These are phyloP conservation scores for Nannospalax galili DNA, from an alignment of 2,113 vertebrate species.

Conservation along the genomic window DNA sequence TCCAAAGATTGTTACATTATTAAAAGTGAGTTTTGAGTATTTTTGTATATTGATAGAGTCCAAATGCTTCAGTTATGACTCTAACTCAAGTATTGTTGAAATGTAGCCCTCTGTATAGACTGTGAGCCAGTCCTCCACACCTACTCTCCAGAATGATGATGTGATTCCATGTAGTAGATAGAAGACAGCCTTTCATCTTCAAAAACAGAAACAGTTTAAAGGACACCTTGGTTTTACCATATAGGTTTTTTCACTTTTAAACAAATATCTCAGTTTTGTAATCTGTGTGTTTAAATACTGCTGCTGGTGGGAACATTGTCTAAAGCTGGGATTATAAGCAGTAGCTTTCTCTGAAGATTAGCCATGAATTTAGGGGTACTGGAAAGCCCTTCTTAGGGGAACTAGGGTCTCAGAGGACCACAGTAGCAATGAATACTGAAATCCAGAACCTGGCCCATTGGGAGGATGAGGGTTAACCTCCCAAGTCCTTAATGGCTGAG, in stretches of 20 bases:
- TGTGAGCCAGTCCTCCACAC: constrained; percentile 65
- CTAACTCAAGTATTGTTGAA: constrained; percentile 81
- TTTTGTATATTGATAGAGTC: constrained; percentile 82
- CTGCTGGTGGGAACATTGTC: background rate
- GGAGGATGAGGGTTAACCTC: constrained; percentile 14
- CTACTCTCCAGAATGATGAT: constrained; percentile 67
- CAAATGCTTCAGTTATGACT: constrained; percentile 84
- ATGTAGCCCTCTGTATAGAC: constrained; percentile 77
- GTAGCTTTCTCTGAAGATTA: constrained; percentile 40
- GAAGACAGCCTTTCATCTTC: background rate
- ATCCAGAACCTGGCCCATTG: constrained; percentile 9
- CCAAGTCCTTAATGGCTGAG: background rate
- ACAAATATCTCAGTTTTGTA: background rate
- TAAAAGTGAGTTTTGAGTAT: constrained; percentile 83
- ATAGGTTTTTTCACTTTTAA: background rate
- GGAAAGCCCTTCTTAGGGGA: constrained; percentile 4
- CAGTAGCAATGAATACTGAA: background rate
- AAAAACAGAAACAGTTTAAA: constrained; percentile 20
- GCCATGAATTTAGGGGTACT: background rate
- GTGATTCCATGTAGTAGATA: constrained; percentile 58
- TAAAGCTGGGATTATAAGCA: background rate
- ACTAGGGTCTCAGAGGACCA: background rate
- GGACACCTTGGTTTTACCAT: constrained; percentile 33
- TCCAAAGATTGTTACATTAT: constrained; percentile 80
- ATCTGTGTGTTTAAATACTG: constrained; percentile 1